Percentiles rank a stretch among this genome's conserved stretches.
These are phyloP conservation scores for Cherax destructor DNA, from an alignment of 1,140 invertebrate species.

Conservation along the genomic window DNA sequence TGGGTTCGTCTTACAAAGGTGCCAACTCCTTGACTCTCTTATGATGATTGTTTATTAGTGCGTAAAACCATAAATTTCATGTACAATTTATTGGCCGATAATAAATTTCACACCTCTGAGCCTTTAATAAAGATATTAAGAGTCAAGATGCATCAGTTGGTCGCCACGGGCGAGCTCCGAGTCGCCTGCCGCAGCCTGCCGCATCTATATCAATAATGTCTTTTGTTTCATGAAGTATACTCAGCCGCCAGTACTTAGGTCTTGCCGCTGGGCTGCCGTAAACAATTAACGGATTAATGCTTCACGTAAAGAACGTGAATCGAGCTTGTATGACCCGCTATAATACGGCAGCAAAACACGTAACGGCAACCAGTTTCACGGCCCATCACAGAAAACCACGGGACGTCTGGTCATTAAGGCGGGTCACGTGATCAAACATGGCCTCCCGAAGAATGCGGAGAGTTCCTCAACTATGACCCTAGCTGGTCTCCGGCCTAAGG, in stretches of 20 bases:
- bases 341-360: neutral
- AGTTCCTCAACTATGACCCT: slow-evolving; percentile 1
- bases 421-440: slow-evolving; percentile 45
- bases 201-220: neutral
- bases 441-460: neutral
- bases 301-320: neutral
- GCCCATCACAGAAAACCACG: slow-evolving; percentile 51
- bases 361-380: neutral
- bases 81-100: slow-evolving; percentile 59
- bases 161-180: neutral
- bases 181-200: neutral
- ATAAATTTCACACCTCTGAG: slow-evolving; percentile 59
- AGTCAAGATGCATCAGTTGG: slow-evolving; percentile 35
- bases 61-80: slow-evolving; percentile 57
- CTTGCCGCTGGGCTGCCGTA: too few relatives aligned
- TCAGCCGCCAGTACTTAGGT: too few relatives aligned
- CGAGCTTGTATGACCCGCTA: neutral
- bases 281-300: too few relatives aligned
- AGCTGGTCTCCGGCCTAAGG: neutral
- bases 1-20: slow-evolving; percentile 6
- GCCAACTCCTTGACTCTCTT: slow-evolving; percentile 29
- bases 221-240: neutral
- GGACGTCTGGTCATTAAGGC: slow-evolving; percentile 52
- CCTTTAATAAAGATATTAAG: slow-evolving; percentile 61
- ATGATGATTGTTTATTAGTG: slow-evolving; percentile 52